Percentiles rank a stretch among this genome's conserved stretches.
Evolutionary conservation across 2,113 vertebrate species (phyloP).

Genomic region (Hypanus sabinus): DNA sequence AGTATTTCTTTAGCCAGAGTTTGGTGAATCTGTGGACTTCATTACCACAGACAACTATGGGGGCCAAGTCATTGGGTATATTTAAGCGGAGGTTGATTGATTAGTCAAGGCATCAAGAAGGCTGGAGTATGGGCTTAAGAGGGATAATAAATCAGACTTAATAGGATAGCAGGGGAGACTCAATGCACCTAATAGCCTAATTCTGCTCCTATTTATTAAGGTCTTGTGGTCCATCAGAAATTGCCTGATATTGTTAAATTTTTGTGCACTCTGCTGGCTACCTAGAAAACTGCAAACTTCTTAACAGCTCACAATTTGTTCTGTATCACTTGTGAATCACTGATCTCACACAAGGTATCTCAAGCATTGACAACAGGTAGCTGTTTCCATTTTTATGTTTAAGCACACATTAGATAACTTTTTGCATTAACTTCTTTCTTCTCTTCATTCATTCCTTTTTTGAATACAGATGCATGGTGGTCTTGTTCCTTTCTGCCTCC

Average conservation of each 20-base stretch:
- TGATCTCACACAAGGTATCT: background rate
- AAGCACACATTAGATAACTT: background rate
- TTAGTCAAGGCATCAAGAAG: too few species aligned
- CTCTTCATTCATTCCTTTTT: background rate
- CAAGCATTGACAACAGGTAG: background rate
- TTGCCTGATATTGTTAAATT: background rate
- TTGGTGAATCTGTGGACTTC: too few species aligned
- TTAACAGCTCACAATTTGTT: background rate
- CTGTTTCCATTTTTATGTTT: background rate
- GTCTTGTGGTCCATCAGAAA: too few species aligned
- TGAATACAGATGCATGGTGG: background rate
- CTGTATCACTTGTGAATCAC: background rate
- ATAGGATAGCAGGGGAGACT: too few species aligned
- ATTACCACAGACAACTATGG: too few species aligned
- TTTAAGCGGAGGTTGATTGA: too few species aligned
- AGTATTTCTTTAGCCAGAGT: too few species aligned
- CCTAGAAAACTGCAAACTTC: background rate
- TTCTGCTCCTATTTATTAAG: too few species aligned
- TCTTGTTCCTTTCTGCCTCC: background rate
- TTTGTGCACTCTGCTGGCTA: background rate
- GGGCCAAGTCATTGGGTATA: too few species aligned
- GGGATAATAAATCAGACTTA: too few species aligned
- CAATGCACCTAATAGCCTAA: too few species aligned
- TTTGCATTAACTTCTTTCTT: background rate
- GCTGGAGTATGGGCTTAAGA: too few species aligned